Percentiles rank a stretch among this genome's conserved stretches.
These are phyloP conservation scores for Paragorgia papillata DNA, from an alignment of 92 coral and sea anemone species.

Conservation along the genomic window DNA sequence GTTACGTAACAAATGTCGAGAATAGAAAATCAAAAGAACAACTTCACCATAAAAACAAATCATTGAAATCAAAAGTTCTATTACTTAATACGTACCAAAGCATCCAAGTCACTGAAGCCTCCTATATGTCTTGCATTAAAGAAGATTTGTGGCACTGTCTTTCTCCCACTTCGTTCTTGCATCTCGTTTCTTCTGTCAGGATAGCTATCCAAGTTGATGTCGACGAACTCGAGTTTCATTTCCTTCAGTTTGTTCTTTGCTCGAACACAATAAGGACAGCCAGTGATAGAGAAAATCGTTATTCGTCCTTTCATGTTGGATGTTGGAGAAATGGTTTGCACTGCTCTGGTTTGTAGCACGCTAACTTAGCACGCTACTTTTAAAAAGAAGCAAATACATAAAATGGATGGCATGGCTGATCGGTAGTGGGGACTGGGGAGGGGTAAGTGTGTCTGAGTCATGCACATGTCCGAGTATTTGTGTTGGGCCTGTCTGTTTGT, in stretches of 20 bases:
- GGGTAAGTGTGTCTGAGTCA: too few species aligned
- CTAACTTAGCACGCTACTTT: too few species aligned
- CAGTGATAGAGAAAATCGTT: slow-evolving; percentile 81
- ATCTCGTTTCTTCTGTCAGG: slow-evolving; percentile 81
- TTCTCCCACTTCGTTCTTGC: slow-evolving; percentile 71
- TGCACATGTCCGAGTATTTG: too few species aligned
- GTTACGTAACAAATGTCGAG: too few species aligned
- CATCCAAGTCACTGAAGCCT: slow-evolving; percentile 82
- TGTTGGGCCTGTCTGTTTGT: too few species aligned
- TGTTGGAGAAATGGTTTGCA: not conserved
- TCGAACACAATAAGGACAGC: slow-evolving; percentile 90
- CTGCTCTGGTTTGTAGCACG: too few species aligned
- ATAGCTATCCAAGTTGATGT: slow-evolving; percentile 76
- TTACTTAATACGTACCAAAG: slow-evolving; percentile 86
- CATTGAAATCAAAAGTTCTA: too few species aligned
- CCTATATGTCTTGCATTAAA: slow-evolving; percentile 86
- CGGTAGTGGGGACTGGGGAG: too few species aligned
- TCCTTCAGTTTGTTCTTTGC: slow-evolving; percentile 84
- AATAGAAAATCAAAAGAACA: too few species aligned
- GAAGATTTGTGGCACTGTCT: slow-evolving; percentile 98
- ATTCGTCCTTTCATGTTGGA: slow-evolving; percentile 79
- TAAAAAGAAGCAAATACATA: too few species aligned
- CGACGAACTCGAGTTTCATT: slow-evolving; percentile 68
- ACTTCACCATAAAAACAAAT: too few species aligned
- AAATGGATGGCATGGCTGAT: too few species aligned